Evolutionary conservation across 2,888 invertebrate species (phyloP), one percentile per base, ranked within the genome.

Genomic region (Sthenelais limicola): DNA sequence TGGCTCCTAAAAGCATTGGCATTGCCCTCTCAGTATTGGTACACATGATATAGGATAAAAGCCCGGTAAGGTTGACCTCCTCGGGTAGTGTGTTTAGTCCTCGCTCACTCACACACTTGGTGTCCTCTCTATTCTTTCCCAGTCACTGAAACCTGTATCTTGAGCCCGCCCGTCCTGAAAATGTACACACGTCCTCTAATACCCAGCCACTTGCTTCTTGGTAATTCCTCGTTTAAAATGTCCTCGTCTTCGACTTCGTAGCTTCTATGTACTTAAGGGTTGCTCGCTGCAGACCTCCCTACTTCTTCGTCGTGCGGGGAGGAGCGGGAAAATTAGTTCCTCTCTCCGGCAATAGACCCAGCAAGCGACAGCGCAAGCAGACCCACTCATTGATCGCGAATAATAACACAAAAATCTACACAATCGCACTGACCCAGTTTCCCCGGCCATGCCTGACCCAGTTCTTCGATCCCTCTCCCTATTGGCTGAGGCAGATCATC

Each of bases 381-480:
- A 43, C n/a, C n/a, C n/a, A n/a, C n/a, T 9, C 43, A 43, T 43
- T 43, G 43, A 43, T 43, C 43, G 43, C 12, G 43, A 43, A 43
- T 43, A 43, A 43, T 43, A 43, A 43, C 43, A 43, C 43, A 43
- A 43, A 43, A 43, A 43, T 43, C 43, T 43, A 43, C 43, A 43
- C 43, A 9, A 43, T 43, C 43, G 43, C 18, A 43, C 43, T 43
- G 43, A 43, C 43, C 43, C 43, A 43, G 43, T 43, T 43, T 12
- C 43, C 12, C 12, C 43, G 12, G 12, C 9, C 43, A 18, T 9
- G 12, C 12, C 43, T 43, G 43, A 43, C 43, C 43, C 43, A 43
- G 43, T 43, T 43, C 18, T 43, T 43, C 43, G 43, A 43, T 43
- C 43, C 18, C 43, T 18, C 18, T 18, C 18, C 43, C 43, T 9